Conservation (phyloP, 2,888 invertebrate genomes). For the Archips xylosteana region DNA sequence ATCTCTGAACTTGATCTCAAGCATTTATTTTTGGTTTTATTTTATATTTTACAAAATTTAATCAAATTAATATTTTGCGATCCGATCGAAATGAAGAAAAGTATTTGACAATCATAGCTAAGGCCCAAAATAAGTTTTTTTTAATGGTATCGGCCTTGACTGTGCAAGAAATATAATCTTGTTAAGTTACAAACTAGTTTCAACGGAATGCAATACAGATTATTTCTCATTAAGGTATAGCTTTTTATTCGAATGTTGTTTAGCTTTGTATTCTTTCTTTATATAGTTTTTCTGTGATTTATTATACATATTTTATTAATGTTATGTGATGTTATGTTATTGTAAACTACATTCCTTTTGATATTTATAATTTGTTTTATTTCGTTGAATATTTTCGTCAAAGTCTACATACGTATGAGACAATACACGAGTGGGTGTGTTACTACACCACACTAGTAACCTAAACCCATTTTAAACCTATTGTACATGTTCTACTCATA, state of each 20-base stretch:
- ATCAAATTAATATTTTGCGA: background rate
- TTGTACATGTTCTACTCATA: too few species aligned
- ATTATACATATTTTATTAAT: conserved; percentile 45
- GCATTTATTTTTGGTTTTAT: background rate
- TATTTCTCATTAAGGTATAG: background rate
- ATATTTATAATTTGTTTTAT: conserved; percentile 46
- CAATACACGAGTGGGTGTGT: background rate
- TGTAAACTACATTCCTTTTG: conserved; percentile 49
- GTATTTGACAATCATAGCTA: background rate
- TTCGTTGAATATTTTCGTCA: background rate
- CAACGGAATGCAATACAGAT: background rate
- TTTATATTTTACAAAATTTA: background rate
- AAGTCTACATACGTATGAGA: background rate
- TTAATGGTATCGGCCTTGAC: too few species aligned
- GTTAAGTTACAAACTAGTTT: background rate
- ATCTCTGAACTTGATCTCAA: conserved; percentile 4
- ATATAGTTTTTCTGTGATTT: conserved; percentile 44
- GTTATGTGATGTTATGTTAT: conserved; percentile 50
- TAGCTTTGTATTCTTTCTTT: conserved; percentile 36
- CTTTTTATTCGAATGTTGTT: conserved; percentile 4
- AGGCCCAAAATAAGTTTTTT: too few species aligned
- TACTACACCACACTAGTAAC: background rate
- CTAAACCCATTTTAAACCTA: background rate
- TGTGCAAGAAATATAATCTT: background rate
- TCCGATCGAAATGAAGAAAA: background rate